Percentiles rank a stretch among this genome's conserved stretches.
Conservation (phyloP, 2,113 vertebrate genomes). For the Coptodon bakossiorum region DNA sequence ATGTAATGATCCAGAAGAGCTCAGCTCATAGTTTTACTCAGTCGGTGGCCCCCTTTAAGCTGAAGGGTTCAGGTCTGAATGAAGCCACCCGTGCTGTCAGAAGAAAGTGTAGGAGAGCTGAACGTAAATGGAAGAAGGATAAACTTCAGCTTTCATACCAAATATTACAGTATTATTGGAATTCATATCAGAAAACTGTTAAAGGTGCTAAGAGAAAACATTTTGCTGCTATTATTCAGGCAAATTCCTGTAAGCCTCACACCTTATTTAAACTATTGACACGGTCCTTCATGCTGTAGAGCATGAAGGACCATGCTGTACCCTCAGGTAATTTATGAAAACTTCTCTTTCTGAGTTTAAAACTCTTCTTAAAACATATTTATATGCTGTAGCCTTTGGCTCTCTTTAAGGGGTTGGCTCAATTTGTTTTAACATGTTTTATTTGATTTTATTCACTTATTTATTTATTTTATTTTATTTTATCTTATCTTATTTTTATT, state of each 20-base stretch:
- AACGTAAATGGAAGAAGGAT: background rate
- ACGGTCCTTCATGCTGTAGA: rapidly evolving
- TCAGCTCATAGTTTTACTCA: background rate
- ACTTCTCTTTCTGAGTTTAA: background rate
- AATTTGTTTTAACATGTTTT: background rate
- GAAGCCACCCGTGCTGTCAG: background rate
- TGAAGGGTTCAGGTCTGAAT: background rate
- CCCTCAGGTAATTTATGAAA: background rate
- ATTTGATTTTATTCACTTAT: background rate
- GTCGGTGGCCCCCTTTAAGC: background rate
- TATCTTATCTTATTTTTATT: background rate
- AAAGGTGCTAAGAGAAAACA: background rate
- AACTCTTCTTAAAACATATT: background rate
- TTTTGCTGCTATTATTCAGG: background rate
- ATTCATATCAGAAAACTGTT: background rate
- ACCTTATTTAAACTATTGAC: background rate
- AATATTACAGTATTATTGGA: background rate
- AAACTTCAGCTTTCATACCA: background rate
- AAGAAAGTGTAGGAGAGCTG: background rate
- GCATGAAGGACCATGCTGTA: too few relatives aligned
- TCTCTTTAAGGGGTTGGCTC: background rate
- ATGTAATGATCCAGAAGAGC: background rate
- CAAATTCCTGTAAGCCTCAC: background rate
- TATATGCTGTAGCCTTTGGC: background rate
- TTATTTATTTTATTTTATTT: background rate